Conservation (phyloP, 2,888 invertebrate species). For the Synanthedon myopaeformis region DNA sequence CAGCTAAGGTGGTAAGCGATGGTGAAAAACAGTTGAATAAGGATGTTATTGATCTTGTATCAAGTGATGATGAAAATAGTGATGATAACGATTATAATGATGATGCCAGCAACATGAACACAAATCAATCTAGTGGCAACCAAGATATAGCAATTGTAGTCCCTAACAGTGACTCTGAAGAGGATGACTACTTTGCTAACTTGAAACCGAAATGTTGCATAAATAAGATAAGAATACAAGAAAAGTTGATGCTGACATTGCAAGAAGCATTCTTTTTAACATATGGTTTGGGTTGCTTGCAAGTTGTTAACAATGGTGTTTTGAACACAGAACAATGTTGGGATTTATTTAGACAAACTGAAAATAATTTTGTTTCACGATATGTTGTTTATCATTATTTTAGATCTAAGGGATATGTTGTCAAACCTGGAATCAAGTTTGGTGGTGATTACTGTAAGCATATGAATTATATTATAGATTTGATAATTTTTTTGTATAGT, state of each 20-base stretch:
- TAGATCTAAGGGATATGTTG: slow-evolving; percentile 90
- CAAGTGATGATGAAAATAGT: slow-evolving; percentile 46
- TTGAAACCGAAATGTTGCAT: slow-evolving; percentile 71
- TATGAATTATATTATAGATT: not conserved
- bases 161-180: slow-evolving; percentile 75
- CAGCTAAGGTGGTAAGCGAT: slow-evolving; percentile 35
- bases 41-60: slow-evolving; percentile 58
- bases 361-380: slow-evolving; percentile 73
- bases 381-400: slow-evolving; percentile 88
- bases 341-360: slow-evolving; percentile 67
- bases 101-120: slow-evolving; percentile 13
- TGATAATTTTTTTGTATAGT: too few relatives aligned
- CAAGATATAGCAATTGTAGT: slow-evolving; percentile 69
- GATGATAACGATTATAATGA: slow-evolving; percentile 15
- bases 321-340: slow-evolving; percentile 68
- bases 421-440: slow-evolving; percentile 89
- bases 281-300: slow-evolving; percentile 75
- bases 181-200: slow-evolving; percentile 72
- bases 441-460: slow-evolving; percentile 88
- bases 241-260: slow-evolving; percentile 75
- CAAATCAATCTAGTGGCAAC: slow-evolving; percentile 20
- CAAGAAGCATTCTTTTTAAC: slow-evolving; percentile 84
- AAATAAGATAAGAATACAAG: slow-evolving; percentile 70
- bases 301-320: slow-evolving; percentile 64
- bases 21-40: slow-evolving; percentile 24